Evolutionary conservation across 2,113 vertebrate species (phyloP), one percentile per base, ranked within the genome.

Genomic region (Thomomys bottae): DNA sequence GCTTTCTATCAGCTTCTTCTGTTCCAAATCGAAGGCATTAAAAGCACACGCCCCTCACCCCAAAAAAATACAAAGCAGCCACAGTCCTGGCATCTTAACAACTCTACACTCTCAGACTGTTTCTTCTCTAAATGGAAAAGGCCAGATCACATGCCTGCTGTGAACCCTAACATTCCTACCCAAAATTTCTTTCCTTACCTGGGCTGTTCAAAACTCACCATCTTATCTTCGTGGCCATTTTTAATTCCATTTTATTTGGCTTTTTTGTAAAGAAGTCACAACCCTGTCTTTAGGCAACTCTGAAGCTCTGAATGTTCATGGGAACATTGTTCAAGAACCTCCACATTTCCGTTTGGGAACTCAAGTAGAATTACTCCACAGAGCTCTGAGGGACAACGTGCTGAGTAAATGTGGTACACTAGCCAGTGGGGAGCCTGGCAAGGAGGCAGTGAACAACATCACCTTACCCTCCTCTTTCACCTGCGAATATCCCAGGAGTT

Each of bases 1-100:
- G 66, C 38, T 64, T n/a, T 34, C 36, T 30, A 14, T 9, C 40
- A 42, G 18, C 54, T 57, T 57, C 93, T 81, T 84, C 82, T 67
- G 84, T 49, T 89, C 24, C 23, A 89, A 94, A 86, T 67, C 36
- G 78, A 64, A 88, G 75, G 40, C 73, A 45, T 84, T 84, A 84
- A 89, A 83, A 92, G 89, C 82, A n/a, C n/a, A n/a, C n/a, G n/a
- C 30, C 32, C 76, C 66, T n/a, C 71, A 79, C 57, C 9, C 49
- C 14, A 54, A 64, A 84, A 32, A 89, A 78, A 63, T 21, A 84
- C 68, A 77, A 70, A 82, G 40, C 59, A n/a, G 57, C 79, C 75
- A 40, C 66, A 82, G 12, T 84, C 66, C 64, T 36, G 24, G 45
- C 67, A 87, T 79, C 49, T 84, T 84, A 86, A 66, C 5, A 8